Conservation (phyloP, 1,140 invertebrate species). For the Caerostris darwini region DNA sequence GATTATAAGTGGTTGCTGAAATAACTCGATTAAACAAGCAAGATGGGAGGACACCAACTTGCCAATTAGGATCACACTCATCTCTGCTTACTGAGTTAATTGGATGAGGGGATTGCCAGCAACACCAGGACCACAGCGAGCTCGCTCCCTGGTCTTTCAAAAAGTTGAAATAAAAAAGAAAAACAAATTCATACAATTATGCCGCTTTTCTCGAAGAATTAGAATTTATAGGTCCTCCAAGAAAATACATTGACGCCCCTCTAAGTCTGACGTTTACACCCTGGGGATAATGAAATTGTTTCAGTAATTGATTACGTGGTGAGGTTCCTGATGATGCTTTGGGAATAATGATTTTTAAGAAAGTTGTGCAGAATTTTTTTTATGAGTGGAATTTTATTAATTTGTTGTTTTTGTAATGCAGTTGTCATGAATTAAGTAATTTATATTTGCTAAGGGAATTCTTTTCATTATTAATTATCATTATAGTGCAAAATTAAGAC, state of each 20-base stretch:
- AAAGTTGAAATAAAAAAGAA: background rate
- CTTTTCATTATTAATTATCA: too few relatives aligned
- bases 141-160: background rate
- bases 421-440: too few relatives aligned
- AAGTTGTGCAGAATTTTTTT: too few relatives aligned
- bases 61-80: background rate
- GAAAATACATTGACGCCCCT: conserved; percentile 8
- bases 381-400: background rate
- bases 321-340: background rate
- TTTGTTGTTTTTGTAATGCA: too few relatives aligned
- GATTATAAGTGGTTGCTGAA: background rate
- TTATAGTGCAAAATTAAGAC: too few relatives aligned
- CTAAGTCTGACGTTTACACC: background rate
- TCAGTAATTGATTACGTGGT: background rate
- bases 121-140: background rate
- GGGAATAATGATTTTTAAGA: background rate
- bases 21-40: conserved; percentile 7
- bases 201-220: background rate
- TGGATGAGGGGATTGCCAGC: conserved; percentile 5
- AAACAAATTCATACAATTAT: background rate
- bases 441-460: too few relatives aligned
- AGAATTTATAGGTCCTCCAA: background rate
- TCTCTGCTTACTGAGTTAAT: background rate
- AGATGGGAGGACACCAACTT: background rate
- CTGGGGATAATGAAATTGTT: background rate